Base-by-base conservation (phyloP, 2,888 invertebrate genomes). In the Copidosoma aretas region DNA sequence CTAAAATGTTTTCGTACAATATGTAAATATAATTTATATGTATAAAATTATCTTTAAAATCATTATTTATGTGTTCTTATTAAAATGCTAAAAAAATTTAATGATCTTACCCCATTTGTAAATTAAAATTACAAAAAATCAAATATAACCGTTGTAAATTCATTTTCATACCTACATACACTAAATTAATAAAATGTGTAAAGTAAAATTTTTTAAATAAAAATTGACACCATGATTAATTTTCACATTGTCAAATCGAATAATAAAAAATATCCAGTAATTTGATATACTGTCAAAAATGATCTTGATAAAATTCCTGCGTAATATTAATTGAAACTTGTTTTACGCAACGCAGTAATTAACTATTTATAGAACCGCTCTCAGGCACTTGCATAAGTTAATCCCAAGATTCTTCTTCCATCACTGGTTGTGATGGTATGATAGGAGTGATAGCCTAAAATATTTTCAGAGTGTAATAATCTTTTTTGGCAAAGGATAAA, bases 321-420 rank as follows among this genome's bases (percentile, higher is more conserved):
- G 8, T 8, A 32, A 46, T 46, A n/a, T n/a, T n/a, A 46, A 46
- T 46, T 3, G 17, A 46, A 46, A 46, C 32, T 32, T 32, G 32
- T 32, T 32, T 32, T 32, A 32, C 8, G 32, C 32, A 32, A 32
- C 43, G 12, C 12, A 15, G 12, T 12, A 4, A 57, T 59, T 62
- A 32, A 32, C 4, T 32, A 32, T 32, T 32, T 32, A 8, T 32
- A 32, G 41, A 64, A 60, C 39, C 51, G 32, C 22, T 70, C 53
- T 60, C 58, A 71, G 68, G 68, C 68, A 71, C 68, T 68, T 68
- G 58, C 41, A 51, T 43, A 19, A 2, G 57, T 70, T 66, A 72
- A 41, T 72, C 72, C 72, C 72, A 72, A 19, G 72, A 72, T 68
- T 72, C 72, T 52, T 68, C 68, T n/a, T 62, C 60, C 46, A 32